A percentile compares a stretch with the other conserved stretches of the same genome.
Evolutionary conservation across 2,113 vertebrate species (phyloP).

Genomic region (Mesoclemmys tuberculata): DNA sequence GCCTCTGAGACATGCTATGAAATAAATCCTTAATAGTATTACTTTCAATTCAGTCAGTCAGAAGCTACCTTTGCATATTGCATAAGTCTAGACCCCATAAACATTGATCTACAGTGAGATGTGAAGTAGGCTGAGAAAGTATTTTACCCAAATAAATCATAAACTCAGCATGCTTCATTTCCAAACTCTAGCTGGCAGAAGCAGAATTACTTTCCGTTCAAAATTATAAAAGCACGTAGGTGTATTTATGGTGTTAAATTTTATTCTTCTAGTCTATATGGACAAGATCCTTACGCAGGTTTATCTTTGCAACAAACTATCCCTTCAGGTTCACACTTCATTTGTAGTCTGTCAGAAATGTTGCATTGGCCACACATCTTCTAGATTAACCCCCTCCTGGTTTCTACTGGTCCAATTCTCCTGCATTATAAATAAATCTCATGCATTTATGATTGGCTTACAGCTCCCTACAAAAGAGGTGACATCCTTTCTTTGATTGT

Average conservation of each 20-base stretch:
- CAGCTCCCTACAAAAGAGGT: conserved; percentile 14
- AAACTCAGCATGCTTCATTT: not conserved
- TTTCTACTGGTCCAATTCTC: conserved; percentile 55
- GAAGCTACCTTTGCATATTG: not conserved
- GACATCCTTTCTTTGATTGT: conserved; percentile 51
- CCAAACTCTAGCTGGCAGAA: not conserved
- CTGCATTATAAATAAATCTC: conserved; percentile 69
- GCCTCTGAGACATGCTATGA: not conserved
- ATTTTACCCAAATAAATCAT: not conserved
- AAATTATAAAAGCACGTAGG: not conserved
- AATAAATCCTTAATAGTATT: not conserved
- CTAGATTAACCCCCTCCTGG: conserved; percentile 34
- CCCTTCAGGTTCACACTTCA: not conserved
- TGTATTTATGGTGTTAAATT: not conserved
- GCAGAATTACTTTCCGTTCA: not conserved
- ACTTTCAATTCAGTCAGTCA: not conserved
- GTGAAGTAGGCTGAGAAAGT: not conserved
- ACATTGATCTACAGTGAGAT: not conserved
- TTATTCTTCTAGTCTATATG: not conserved
- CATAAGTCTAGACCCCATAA: not conserved
- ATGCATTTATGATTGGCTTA: conserved; percentile 44
- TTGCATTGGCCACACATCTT: conserved; percentile 18
- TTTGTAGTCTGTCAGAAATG: conserved; percentile 30
- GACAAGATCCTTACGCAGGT: not conserved
- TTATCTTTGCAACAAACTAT: not conserved